phyloP scores from a whole-genome alignment of 2,888 invertebrate genomes.

The Escarpia spicata region DNA sequence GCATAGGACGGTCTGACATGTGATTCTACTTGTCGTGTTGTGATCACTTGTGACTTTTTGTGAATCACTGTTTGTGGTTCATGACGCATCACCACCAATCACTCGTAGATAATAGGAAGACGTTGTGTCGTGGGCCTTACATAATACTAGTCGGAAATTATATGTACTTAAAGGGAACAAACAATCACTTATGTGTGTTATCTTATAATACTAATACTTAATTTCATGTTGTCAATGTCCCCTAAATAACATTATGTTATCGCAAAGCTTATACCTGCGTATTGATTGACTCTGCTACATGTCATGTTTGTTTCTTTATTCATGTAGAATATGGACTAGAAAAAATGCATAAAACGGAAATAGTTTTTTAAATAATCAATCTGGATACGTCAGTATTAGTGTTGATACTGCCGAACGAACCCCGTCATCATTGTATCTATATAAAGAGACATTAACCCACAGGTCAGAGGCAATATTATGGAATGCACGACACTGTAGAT shows the following conservation, averaged over 20 bases:
- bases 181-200: background rate
- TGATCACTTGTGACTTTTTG: background rate
- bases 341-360: too few species aligned
- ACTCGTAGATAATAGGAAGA: background rate
- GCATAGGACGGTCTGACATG: background rate
- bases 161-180: background rate
- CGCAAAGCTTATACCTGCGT: too few species aligned
- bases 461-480: too few species aligned
- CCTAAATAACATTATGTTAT: background rate
- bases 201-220: background rate
- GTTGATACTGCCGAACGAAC: too few species aligned
- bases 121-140: background rate
- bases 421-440: too few species aligned
- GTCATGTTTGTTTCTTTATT: too few species aligned
- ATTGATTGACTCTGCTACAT: too few species aligned
- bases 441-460: too few species aligned
- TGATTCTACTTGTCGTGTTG: background rate
- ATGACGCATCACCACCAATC: background rate
- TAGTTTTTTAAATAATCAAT: too few species aligned
- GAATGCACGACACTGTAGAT: too few species aligned
- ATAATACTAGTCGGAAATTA: background rate
- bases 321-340: too few species aligned
- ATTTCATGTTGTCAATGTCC: background rate
- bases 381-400: too few species aligned
- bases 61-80: background rate